phyloP scores from a whole-genome alignment of 2,113 vertebrate genomes.

The Oreotrochilus melanogaster region DNA sequence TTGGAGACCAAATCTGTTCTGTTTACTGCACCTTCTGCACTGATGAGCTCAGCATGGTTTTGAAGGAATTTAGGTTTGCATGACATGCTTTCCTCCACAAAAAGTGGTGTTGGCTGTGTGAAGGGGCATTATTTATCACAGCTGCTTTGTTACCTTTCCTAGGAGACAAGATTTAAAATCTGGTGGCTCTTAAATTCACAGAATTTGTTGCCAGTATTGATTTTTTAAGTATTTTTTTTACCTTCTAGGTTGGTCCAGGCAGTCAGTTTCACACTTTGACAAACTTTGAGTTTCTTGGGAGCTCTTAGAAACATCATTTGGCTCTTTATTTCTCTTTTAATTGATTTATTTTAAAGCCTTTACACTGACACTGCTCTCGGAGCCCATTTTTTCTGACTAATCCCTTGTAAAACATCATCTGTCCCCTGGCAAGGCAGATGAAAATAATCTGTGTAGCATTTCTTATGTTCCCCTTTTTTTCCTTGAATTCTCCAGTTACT shows the following conservation, averaged over 20 bases:
- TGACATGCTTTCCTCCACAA: background rate
- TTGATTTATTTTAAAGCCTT: background rate
- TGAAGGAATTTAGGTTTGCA: background rate
- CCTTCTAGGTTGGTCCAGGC: background rate
- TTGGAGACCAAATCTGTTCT: background rate
- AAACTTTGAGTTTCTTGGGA: background rate
- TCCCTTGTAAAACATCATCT: background rate
- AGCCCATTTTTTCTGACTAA: background rate
- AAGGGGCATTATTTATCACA: accelerated
- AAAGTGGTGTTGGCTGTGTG: background rate
- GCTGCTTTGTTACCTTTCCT: background rate
- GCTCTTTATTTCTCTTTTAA: background rate
- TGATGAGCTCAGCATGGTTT: accelerated
- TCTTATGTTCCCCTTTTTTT: background rate
- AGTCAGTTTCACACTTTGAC: accelerated
- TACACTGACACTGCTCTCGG: background rate
- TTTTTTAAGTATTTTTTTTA: background rate
- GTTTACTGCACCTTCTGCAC: background rate
- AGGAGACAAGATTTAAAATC: background rate
- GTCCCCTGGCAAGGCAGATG: background rate
- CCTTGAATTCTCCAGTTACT: background rate
- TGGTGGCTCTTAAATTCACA: background rate
- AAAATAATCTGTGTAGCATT: background rate
- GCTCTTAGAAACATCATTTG: background rate
- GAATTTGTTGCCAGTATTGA: background rate